Evolutionary conservation across 92 coral and sea anemone species (phyloP), one percentile per base, ranked within the genome.

Genomic region (Porites rus): DNA sequence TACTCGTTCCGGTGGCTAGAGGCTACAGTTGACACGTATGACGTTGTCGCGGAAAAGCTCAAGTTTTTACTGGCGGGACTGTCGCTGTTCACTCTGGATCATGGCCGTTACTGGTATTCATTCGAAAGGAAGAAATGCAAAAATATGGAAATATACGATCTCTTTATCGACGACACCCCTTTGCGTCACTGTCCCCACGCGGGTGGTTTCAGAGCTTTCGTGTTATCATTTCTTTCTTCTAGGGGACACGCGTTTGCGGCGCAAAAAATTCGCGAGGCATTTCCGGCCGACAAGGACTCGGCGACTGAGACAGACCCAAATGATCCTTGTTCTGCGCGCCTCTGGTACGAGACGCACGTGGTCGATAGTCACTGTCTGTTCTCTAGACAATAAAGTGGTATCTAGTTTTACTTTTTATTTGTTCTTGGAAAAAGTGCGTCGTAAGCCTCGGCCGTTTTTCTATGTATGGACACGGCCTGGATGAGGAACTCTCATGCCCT

Each of bases 41-140:
- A 77, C 25, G 16, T 77, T 46, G 52, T 21, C 24, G 67, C 19
- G 6, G 81, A 14, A 24, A 77, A 59, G 81, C 81, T 61, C 53
- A n/a, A 18, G 7, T 77, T 58, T 63, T 14, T 77, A 25, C 43
- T 8, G 3, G 4, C 24, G 14, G 66, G 67, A 3, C 69, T 77
- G 18, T 69, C 51, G 61, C 28, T 77, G 11, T 77, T 77, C 22
- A 20, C 81, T 13, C 1, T 18, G 4, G 81, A 77, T 24, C 24
- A 77, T 52, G 67, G 51, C 11, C 52, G 81, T 24, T 77, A 77
- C 52, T 77, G 81, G 81, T 59, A 31, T 16, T 77, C 53, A 1
- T 77, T 77, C 65, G 81, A 59, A 63, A 59, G 81, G 28, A 17
- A 59, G 10, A 77, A 77, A 59, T 6, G 67, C 3, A 21, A 17